Evolutionary conservation across 2,888 invertebrate species (phyloP), one percentile per base, ranked within the genome.

Genomic region (Chironomus tentans): DNA sequence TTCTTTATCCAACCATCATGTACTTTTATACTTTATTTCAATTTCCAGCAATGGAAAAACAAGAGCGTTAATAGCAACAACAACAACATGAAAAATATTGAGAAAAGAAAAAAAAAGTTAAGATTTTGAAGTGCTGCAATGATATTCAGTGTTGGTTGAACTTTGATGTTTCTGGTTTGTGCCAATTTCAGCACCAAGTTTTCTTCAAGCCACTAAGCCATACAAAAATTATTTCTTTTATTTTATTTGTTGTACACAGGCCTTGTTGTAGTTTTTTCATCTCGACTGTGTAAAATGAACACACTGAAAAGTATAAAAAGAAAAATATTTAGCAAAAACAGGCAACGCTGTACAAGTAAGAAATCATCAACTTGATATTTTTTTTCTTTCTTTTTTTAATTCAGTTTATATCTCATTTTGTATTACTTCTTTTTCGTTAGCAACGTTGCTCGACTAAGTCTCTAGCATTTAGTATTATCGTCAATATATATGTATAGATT

Each of bases 121-220:
- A 65, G 13, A 65, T 21, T 18, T 18, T 56, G n/a, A 56, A 56
- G 56, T 56, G 56, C 18, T 15, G 56, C n/a, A 24, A 65, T 22
- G 10, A 24, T 65, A 65, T 65, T 65, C 65, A 65, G 65, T 22
- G 65, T 65, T 65, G 48, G 56, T 71, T 71, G 56, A 71, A 71
- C 56, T 71, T 71, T 71, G 71, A 61, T 71, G 71, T 71, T 71
- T 70, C 56, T 50, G 24, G 21, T 71, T n/a, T 71, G 71, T 71
- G 71, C 71, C 71, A 71, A 71, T 71, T 71, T 56, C 70, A 48
- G 70, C 46, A 70, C 70, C 48, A 50, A 24, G 12, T 5, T 71
- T 50, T 50, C 61, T 61, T 71, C 61, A 15, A 69, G 70, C 70
- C 48, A 47, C 70, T 21, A 70, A 70, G 38, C 24, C 38, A n/a